These are phyloP conservation scores for Lasioglossum vierecki DNA, from an alignment of 2,888 invertebrate genomes.

Conservation along the genomic window DNA sequence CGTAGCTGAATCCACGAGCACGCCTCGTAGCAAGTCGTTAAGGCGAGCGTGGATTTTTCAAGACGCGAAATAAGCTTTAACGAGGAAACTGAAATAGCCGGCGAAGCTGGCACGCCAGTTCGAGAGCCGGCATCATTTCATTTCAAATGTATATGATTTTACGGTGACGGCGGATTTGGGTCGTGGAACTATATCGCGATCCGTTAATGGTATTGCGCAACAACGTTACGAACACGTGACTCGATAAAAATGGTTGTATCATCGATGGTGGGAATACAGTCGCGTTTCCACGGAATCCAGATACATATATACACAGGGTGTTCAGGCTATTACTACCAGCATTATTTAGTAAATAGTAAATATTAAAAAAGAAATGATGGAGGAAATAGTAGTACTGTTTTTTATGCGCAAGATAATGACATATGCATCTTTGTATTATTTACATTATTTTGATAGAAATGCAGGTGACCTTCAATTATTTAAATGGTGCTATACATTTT, in stretches of 20 bases:
- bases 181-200: slow-evolving; percentile 54
- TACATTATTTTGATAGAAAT: too few relatives aligned
- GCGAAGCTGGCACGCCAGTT: neutral
- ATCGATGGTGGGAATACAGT: slow-evolving; percentile 58
- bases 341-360: too few relatives aligned
- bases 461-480: too few relatives aligned
- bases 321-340: too few relatives aligned
- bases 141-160: slow-evolving; percentile 41
- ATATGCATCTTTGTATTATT: too few relatives aligned
- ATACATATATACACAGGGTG: neutral
- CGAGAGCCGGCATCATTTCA: neutral
- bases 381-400: too few relatives aligned
- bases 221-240: slow-evolving; percentile 39
- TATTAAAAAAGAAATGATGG: too few relatives aligned
- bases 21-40: neutral
- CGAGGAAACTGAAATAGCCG: neutral
- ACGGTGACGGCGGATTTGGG: slow-evolving; percentile 48
- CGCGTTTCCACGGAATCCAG: slow-evolving; percentile 40
- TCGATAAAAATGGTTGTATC: slow-evolving; percentile 54
- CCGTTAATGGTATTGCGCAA: slow-evolving; percentile 61
- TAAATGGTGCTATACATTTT: too few relatives aligned
- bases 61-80: neutral
- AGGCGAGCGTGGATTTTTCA: slow-evolving; percentile 4
- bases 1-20: neutral
- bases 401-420: too few relatives aligned